Evolutionary conservation across 2,888 invertebrate genomes (phyloP), one percentile per base, ranked within the genome.

Genomic region (Synanthedon tipuliformis): DNA sequence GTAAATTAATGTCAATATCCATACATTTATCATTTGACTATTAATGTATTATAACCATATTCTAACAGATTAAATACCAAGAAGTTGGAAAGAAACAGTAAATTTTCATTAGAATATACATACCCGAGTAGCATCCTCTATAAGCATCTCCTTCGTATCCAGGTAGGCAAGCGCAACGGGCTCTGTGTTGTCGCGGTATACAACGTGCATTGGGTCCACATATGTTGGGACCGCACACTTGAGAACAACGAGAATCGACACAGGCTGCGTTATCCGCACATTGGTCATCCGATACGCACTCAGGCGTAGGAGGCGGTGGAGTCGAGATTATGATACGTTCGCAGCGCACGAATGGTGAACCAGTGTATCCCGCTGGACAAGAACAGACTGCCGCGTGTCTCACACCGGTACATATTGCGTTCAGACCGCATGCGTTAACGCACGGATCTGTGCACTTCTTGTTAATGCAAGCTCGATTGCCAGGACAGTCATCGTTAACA

Each of bases 381-480:
- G 92, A 92, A 69, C 97, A 97, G 12, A 94, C 88, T 0, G 95
- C 92, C 57, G 92, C 92, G 73, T 96, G 95, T 59, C 88, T 73
- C 4, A 88, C 73, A 16, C 81, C 92, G 60, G 93, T 92, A 66
- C 97, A 97, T 40, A 96, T 88, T 1, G 96, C 94, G 72, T 96
- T 95, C 1, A 94, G 71, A 45, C 96, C 96, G 66, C 96, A 96
- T 18, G 94, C 91, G 62, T 92, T 93, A 23, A 91, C 88, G 70
- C 95, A 95, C 49, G 96, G 95, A 78, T 96, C 94, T 56, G 91
- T 85, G 68, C 96, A 97, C 78, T 94, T 94, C 66, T 94, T 93
- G 55, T 91, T 91, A 64, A 93, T 92, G 70, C 96, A 96, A 0
- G 94, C 91, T 57, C 92, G 91, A 66, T 95, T 92, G 59, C 94